phyloP scores from a whole-genome alignment of 2,888 invertebrate species.

The Agrochola lota region DNA sequence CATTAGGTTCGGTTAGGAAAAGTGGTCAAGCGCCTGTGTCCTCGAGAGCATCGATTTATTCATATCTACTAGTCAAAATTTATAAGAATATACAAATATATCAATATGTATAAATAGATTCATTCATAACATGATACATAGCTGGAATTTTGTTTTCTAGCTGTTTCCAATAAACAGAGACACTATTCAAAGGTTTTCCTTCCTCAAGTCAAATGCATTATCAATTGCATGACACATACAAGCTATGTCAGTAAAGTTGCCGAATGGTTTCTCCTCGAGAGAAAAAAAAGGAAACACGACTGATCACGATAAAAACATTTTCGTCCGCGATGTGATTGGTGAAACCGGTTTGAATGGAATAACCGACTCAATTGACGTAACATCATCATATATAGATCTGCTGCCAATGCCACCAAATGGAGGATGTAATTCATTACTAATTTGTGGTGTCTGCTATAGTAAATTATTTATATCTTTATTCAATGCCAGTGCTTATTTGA shows the following conservation, averaged over 20 bases:
- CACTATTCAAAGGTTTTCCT: constrained; percentile 21
- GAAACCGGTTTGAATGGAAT: constrained; percentile 50
- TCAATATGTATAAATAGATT: not conserved
- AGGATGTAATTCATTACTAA: constrained; percentile 38
- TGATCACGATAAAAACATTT: constrained; percentile 36
- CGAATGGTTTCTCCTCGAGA: constrained; percentile 7
- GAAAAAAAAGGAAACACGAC: constrained; percentile 34
- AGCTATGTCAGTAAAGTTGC: not conserved
- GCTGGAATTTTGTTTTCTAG: not conserved
- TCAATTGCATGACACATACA: constrained; percentile 17
- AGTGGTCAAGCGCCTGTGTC: too few relatives aligned
- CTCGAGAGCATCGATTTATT: not conserved
- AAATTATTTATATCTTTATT: constrained; percentile 41
- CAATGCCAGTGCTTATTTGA: constrained; percentile 52
- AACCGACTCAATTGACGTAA: constrained; percentile 52
- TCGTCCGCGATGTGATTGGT: constrained; percentile 35
- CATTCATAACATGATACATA: not conserved
- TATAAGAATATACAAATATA: not conserved
- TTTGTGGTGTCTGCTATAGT: constrained; percentile 4
- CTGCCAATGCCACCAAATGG: constrained; percentile 14
- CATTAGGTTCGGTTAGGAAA: not conserved
- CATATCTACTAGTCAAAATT: not conserved
- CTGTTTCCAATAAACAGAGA: not conserved
- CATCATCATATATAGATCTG: constrained; percentile 32
- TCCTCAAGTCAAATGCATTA: constrained; percentile 20